phyloP scores from a whole-genome alignment of 2,113 vertebrate species.

The Anoplopoma fimbria region DNA sequence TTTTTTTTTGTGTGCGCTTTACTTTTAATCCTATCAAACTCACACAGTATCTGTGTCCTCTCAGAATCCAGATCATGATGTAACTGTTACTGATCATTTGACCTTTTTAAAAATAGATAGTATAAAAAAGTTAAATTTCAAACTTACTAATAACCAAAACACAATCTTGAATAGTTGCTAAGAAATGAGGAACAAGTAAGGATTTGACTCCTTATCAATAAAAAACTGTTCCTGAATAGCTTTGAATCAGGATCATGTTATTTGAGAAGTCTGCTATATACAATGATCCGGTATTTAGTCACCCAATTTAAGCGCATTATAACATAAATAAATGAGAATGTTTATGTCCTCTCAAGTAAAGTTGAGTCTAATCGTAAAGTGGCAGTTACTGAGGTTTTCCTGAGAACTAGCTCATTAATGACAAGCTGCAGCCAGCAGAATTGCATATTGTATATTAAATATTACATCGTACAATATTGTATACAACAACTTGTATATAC shows the following conservation, averaged over 20 bases:
- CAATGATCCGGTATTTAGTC: not conserved
- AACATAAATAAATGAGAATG: not conserved
- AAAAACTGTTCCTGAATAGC: not conserved
- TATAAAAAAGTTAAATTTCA: too few species aligned
- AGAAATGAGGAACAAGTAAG: not conserved
- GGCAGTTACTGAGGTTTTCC: not conserved
- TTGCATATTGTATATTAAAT: not conserved
- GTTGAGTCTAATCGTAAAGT: not conserved
- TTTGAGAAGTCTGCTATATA: not conserved
- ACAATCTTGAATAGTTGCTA: not conserved
- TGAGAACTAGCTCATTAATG: not conserved
- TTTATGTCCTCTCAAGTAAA: not conserved
- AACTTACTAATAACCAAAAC: not conserved
- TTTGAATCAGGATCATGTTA: not conserved
- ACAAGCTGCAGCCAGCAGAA: constrained; percentile 11
- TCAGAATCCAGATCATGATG: constrained; percentile 20
- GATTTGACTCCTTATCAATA: not conserved
- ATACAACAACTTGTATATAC: not conserved
- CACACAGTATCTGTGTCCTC: not conserved
- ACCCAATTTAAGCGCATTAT: not conserved
- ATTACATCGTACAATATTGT: constrained; percentile 6
- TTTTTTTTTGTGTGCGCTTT: not conserved
- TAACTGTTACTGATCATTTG: not conserved
- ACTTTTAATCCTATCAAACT: constrained; percentile 31
- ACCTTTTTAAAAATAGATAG: not conserved